Evolutionary conservation across 2,888 invertebrate species (phyloP).

Genomic region (Podabrus alpinus): DNA sequence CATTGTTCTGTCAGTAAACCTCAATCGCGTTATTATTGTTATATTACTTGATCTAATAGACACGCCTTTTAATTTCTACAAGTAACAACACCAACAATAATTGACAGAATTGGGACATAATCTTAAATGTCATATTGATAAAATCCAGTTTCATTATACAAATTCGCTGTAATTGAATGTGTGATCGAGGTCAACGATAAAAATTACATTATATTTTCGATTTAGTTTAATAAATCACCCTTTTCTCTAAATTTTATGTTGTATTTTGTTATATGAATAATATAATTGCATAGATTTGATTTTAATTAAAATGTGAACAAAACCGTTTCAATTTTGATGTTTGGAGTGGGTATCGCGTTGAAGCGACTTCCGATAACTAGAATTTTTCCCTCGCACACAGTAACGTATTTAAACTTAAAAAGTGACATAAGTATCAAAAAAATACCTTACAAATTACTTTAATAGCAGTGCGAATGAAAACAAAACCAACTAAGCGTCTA

Average conservation of each 20-base stretch:
- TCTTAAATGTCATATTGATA: constrained; percentile 19
- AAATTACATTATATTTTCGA: constrained; percentile 3
- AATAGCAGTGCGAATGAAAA: constrained; percentile 24
- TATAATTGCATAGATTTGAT: background rate
- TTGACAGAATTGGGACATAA: constrained; percentile 13
- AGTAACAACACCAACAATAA: constrained; percentile 8
- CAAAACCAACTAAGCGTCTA: constrained; percentile 29
- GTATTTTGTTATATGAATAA: background rate
- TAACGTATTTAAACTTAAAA: background rate
- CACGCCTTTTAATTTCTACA: constrained; percentile 16
- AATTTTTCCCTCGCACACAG: background rate
- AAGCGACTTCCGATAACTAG: background rate
- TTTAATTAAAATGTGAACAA: background rate
- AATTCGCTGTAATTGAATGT: constrained; percentile 13
- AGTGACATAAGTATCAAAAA: background rate
- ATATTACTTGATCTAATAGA: constrained; percentile 13
- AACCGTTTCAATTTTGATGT: background rate
- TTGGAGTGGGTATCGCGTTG: background rate
- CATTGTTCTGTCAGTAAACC: constrained; percentile 22
- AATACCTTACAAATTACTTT: constrained; percentile 22
- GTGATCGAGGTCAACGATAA: constrained; percentile 8
- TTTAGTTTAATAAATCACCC: background rate
- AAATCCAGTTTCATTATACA: constrained; percentile 12
- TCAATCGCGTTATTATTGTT: constrained; percentile 9
- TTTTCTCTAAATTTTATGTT: background rate